A percentile compares a stretch with the other conserved stretches of the same genome.
Conservation (phyloP, 1,140 invertebrate genomes). For the Anagrus nilaparvatae region DNA sequence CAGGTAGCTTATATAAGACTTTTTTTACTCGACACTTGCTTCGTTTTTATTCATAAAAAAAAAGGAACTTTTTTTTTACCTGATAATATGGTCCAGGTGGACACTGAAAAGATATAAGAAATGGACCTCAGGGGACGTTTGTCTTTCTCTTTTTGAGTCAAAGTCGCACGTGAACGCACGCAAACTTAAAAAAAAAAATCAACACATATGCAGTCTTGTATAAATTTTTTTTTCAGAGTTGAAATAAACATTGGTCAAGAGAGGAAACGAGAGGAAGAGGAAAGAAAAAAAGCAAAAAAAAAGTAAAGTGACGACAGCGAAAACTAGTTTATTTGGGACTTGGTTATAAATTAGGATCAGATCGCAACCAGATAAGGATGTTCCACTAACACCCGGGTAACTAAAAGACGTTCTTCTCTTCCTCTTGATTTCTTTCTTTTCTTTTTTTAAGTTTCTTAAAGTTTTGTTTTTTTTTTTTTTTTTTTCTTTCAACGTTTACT, state of each 20-base stretch:
- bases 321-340: constrained; percentile 46
- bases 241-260: too few relatives aligned
- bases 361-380: constrained; percentile 42
- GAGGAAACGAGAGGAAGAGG: constrained; percentile 21
- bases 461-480: not conserved
- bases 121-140: too few relatives aligned
- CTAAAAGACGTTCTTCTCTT: constrained; percentile 32
- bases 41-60: too few relatives aligned
- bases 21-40: constrained; percentile 19
- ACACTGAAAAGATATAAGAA: too few relatives aligned
- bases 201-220: not conserved
- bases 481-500: not conserved
- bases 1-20: constrained; percentile 24
- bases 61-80: too few relatives aligned
- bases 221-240: too few relatives aligned
- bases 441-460: constrained; percentile 10
- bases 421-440: constrained; percentile 10
- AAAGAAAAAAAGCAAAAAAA: constrained; percentile 18
- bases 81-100: too few relatives aligned
- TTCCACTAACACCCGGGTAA: constrained; percentile 42
- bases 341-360: constrained; percentile 45
- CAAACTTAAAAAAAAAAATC: too few relatives aligned
- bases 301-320: constrained; percentile 41
- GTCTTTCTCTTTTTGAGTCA: too few relatives aligned
- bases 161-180: too few relatives aligned